These are phyloP conservation scores for Drosophila persimilis DNA, from an alignment of 1,140 invertebrate species.

Conservation along the genomic window DNA sequence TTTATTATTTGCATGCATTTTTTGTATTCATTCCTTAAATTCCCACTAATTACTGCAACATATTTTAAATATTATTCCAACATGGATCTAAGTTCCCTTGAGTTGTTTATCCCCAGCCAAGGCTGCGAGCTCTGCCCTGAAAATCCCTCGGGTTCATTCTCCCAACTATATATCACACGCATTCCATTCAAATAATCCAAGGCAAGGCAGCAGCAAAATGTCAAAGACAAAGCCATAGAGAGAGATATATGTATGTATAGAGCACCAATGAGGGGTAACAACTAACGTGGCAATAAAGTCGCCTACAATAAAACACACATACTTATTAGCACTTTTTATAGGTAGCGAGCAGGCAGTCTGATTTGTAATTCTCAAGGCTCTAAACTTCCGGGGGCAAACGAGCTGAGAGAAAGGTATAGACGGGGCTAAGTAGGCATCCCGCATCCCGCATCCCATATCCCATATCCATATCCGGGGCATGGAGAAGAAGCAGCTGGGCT, in stretches of 20 bases:
- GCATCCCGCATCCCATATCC: slow-evolving; percentile 3
- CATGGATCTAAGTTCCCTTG: too few relatives aligned
- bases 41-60: too few relatives aligned
- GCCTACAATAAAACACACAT: slow-evolving; percentile 78
- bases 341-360: slow-evolving; percentile 58
- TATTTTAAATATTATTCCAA: too few relatives aligned
- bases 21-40: too few relatives aligned
- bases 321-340: slow-evolving; percentile 80
- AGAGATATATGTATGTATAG: neutral
- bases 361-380: slow-evolving; percentile 81
- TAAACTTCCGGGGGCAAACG: slow-evolving; percentile 44
- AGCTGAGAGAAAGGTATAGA: neutral
- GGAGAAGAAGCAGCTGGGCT: slow-evolving; percentile 62
- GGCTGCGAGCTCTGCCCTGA: neutral
- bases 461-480: slow-evolving; percentile 28
- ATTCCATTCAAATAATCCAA: slow-evolving; percentile 34
- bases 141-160: neutral
- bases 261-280: slow-evolving; percentile 2
- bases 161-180: slow-evolving; percentile 16
- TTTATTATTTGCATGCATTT: too few relatives aligned
- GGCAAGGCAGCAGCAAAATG: slow-evolving; percentile 20
- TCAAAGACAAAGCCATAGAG: neutral
- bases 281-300: slow-evolving; percentile 62
- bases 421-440: slow-evolving; percentile 1
- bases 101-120: too few relatives aligned